Base-by-base conservation (phyloP, 2,113 vertebrate genomes). In the Phyllostomus discolor region DNA sequence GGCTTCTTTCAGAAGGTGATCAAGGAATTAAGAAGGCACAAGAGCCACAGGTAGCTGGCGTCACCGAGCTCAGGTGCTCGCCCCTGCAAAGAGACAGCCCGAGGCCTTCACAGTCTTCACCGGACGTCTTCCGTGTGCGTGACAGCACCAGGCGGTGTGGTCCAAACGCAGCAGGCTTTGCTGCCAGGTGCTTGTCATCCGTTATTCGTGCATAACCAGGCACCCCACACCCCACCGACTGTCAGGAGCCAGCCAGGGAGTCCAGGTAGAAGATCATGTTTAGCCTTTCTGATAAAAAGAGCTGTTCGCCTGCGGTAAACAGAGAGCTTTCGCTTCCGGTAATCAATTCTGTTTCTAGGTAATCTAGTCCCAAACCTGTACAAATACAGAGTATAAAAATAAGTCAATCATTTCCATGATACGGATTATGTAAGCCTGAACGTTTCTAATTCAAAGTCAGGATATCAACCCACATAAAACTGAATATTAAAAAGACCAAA, bases 311-410 rank as follows among this genome's bases (percentile, higher is more conserved):
- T 35, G 16, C 16, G 46, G 20, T 15, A 31, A 62, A 66, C 41
- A 84, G 79, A 59, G 11, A 62, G 26, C n/a, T 43, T 69, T 76
- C 43, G 10, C 84, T 90, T 80, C 83, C 22, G n/a, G 48, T 20
- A 33, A 73, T 75, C 22, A 22, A 38, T 26, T 52, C 22, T 70
- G 19, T 28, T 64, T 78, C 75, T 38, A 26, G 24, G 26, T 79
- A n/a, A 54, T n/a, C 17, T 84, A 59, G 24, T 69, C n/a, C 73
- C 57, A 33, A 6, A 35, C 11, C 35, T 62, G 16, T 59, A 78
- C n/a, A 94, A 79, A 86, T 33, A 81, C 31, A 87, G 57, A 17
- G 52, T 46, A 79, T 69, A 91, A 91, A 95, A 76, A 62, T 41
- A 76, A 85, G 31, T n/a, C 43, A 66, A 54, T n/a, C 20, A 69